Evolutionary conservation across 2,888 invertebrate genomes (phyloP), one percentile per base, ranked within the genome.

Genomic region (Stenchaetothrips biformis): DNA sequence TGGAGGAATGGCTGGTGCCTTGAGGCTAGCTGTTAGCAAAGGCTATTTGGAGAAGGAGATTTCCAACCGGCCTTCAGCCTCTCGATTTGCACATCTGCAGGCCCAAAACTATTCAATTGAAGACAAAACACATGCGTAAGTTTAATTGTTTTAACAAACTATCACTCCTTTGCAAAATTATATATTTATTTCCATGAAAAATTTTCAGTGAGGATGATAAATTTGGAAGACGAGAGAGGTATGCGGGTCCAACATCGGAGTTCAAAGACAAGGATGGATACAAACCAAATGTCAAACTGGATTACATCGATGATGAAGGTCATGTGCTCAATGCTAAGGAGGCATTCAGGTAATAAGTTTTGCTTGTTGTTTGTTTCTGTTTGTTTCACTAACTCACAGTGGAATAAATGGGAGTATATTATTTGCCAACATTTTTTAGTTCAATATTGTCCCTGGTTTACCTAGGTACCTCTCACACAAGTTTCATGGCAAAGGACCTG

Each of bases 401-500:
- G n/a, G 49, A 13, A 59, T 13, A 0, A 59, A 13, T 37, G 8
- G 18, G 16, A 53, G 21, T 78, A 16, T 47, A 8, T 18, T 11
- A 16, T 78, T 47, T 80, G 8, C 79, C 81, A 11, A 53, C 59
- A 67, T 16, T 80, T 81, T 80, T 79, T 74, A 13, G 0, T n/a
- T 21, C 9, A 48, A 21, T 77, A 53, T 47, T 79, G 77, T 37
- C 37, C 80, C 78, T 80, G 48, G 37, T 11, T 81, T n/a, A 82
- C 83, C 48, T 82, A 90, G 95, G 83, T 96, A 97, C 89, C 90
- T 99, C 80, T 97, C 97, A 47, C 99, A 98, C 88, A 97, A 98
- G 88, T 99, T 99, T 89, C 99, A 99, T 88, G 99, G 99, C 80
- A 99, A 99, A 89, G 98, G 98, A 2, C 98, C 99, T 27, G 99